Base-by-base conservation (phyloP, 1,140 invertebrate genomes). In the Araneus ventricosus region DNA sequence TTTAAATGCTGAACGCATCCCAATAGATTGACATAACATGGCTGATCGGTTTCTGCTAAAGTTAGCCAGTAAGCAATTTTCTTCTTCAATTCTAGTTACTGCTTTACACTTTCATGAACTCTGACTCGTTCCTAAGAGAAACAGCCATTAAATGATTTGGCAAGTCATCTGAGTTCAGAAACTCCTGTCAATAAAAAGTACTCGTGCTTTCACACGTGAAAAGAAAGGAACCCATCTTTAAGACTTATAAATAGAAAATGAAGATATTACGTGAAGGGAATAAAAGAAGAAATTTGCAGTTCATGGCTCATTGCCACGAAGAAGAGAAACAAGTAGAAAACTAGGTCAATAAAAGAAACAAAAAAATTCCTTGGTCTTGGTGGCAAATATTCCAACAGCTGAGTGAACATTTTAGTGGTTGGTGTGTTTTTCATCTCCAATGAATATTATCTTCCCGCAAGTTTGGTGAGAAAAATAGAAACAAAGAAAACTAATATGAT, bases 241-340 rank as follows among this genome's bases (percentile, higher is more conserved):
- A 57, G 27, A 39, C 70, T 91, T 85, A 84, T 91, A 91, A 84
- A n/a, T n/a, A 84, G 80, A 91, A 91, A 91, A 91, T 84, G 89
- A 91, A 91, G 89, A 84, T 91, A 91, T 91, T 91, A 84, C 89
- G 89, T 84, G 75, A 39, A 91, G 39, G 52, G 79, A 84, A 84
- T 84, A 63, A 84, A 84, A n/a, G n/a, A n/a, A 84, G 7, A 84
- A 22, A 52, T 14, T 39, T 75, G 10, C 45, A 10, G 57, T 41
- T 63, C 80, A 91, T 91, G 89, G n/a, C n/a, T n/a, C n/a, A n/a
- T n/a, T n/a, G n/a, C n/a, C 89, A 91, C 79, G 39, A 45, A 39
- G 63, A 45, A 91, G 59, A 39, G 41, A 63, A 88, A 67, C 41
- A 79, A 79, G 70, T n/a, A 27, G 52, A 67, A n/a, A 85, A 84